Base-by-base conservation (phyloP, 2,797 vertebrate genomes). In the Danio kyathit region DNA sequence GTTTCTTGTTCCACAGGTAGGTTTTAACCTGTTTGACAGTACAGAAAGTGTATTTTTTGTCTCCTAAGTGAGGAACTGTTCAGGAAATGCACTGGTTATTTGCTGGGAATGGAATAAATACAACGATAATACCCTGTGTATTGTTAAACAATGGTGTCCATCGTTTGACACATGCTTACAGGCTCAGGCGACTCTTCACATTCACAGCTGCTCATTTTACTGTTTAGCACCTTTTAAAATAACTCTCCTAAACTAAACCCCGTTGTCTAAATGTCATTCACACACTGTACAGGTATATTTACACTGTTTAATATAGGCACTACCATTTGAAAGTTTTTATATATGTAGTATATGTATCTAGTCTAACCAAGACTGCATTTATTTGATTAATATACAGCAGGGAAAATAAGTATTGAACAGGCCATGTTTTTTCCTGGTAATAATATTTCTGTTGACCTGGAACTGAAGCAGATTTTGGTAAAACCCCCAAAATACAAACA, bases 1-100 rank as follows among this genome's bases (percentile, higher is more conserved):
- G 48, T 99, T 99, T 88, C 91, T 99, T 49, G 98, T 99, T 60
- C 98, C 98, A 14, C 96, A 97, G 95, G 98, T 99, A 69, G 86
- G 90, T 84, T 29, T 19, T 61, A 14, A 9, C 7, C 19, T 64
- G 17, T 10, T 29, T 14, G 60, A 40, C 19, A 7, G 10, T 29
- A 46, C 48, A 43, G 7, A 13, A 14, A 7, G 29, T 29, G 14
- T 13, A 1, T 40, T 21, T 52, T 43, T 67, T 38, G 1, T 49
- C 40, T 43, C 14, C n/a, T 51, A 21, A 11, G 44, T 29, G 17
- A 7, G 21, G 5, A 56, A 72, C 14, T 74, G 11, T 56, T 41
- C 5, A 44, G 10, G 17, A 49, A 46, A 57, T 41, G 10, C 16
- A 11, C 2, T 56, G 17, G n/a, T 64, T 17, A 7, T 21, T n/a